These are phyloP conservation scores for Bembecia ichneumoniformis DNA, from an alignment of 2,888 invertebrate species.

Conservation along the genomic window DNA sequence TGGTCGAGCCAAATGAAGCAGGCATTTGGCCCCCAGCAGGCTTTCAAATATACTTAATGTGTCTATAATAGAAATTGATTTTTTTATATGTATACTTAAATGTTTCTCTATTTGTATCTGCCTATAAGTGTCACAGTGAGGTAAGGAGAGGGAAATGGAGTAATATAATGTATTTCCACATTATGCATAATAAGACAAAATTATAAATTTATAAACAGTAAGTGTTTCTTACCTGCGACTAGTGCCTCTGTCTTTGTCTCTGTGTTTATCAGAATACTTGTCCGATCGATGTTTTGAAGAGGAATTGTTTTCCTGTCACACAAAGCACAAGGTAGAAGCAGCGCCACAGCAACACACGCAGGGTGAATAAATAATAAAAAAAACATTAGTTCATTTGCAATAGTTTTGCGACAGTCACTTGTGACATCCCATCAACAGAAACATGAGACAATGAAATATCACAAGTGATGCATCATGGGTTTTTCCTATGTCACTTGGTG, in stretches of 20 bases:
- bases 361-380: conserved; percentile 71
- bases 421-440: conserved; percentile 37
- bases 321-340: conserved; percentile 75
- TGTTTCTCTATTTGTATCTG: no score
- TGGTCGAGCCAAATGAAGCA: not conserved
- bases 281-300: conserved; percentile 70
- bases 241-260: conserved; percentile 54
- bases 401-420: conserved; percentile 41
- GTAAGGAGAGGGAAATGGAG: no score
- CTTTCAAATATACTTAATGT: not conserved
- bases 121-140: no score
- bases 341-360: conserved; percentile 74
- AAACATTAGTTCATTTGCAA: conserved; percentile 63
- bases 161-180: no score
- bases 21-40: not conserved
- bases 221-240: conserved; percentile 40
- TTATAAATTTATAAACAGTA: no score
- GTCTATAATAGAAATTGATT: no score
- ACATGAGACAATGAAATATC: conserved; percentile 31
- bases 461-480: conserved; percentile 33
- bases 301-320: conserved; percentile 73
- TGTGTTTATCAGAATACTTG: conserved; percentile 70
- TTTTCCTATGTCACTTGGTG: conserved; percentile 45
- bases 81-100: no score
- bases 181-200: no score